phyloP scores from a whole-genome alignment of 1,140 invertebrate genomes.

The Holcopasites calliopsidis region DNA sequence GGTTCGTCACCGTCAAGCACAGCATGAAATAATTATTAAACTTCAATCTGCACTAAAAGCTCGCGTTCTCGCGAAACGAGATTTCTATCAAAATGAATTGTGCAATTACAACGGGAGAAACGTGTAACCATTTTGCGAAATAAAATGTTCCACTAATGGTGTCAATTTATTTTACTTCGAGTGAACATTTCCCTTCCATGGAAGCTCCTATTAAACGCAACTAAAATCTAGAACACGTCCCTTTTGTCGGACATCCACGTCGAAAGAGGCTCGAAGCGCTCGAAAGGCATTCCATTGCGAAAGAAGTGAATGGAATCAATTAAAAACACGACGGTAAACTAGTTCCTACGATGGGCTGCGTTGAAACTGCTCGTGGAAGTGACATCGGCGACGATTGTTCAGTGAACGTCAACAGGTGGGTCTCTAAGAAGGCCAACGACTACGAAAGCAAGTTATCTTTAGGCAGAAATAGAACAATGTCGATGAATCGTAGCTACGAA shows the following conservation, averaged over 20 bases:
- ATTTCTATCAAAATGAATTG: too few relatives aligned
- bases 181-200: too few relatives aligned
- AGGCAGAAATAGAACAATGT: conserved; percentile 29
- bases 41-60: too few relatives aligned
- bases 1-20: too few relatives aligned
- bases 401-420: conserved; percentile 48
- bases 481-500: not conserved
- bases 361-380: not conserved
- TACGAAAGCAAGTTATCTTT: conserved; percentile 27
- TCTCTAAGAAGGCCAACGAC: conserved; percentile 23
- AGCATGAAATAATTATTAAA: too few relatives aligned
- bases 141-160: too few relatives aligned
- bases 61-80: too few relatives aligned
- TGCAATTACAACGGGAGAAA: too few relatives aligned
- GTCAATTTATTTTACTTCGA: too few relatives aligned
- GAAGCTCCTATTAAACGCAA: not conserved
- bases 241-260: not conserved
- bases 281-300: not conserved
- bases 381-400: conserved; percentile 26
- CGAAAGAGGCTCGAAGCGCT: not conserved
- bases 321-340: not conserved
- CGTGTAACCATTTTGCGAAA: too few relatives aligned
- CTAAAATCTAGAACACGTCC: too few relatives aligned
- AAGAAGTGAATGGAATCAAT: not conserved
- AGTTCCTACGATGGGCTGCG: not conserved